Evolutionary conservation across 2,888 invertebrate species (phyloP).

Genomic region (Drosophila aldrichi): DNA sequence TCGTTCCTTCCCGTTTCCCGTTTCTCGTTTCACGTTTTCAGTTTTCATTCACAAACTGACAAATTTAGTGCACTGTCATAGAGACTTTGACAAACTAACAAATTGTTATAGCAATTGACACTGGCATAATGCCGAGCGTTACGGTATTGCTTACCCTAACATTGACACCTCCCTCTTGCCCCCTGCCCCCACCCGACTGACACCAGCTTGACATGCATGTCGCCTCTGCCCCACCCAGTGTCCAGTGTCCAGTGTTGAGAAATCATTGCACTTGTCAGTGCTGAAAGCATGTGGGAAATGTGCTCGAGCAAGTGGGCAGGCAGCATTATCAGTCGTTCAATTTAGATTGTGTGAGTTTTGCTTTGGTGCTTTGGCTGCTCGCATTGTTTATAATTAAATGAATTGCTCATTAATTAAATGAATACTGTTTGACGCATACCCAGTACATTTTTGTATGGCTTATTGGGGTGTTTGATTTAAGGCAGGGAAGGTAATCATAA

Average conservation of each 20-base stretch:
- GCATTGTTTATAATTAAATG: slow-evolving; percentile 77
- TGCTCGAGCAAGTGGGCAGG: slow-evolving; percentile 38
- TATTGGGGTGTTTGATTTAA: neutral
- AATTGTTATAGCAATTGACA: slow-evolving; percentile 74
- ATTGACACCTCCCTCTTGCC: neutral
- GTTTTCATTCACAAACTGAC: slow-evolving; percentile 21
- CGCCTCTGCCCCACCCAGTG: neutral
- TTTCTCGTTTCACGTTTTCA: slow-evolving; percentile 5
- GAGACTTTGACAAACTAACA: slow-evolving; percentile 63
- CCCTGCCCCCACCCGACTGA: neutral
- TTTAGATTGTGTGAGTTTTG: slow-evolving; percentile 53
- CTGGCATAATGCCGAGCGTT: slow-evolving; percentile 45
- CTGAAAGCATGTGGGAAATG: slow-evolving; percentile 47
- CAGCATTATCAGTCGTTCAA: slow-evolving; percentile 56
- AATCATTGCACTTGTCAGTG: slow-evolving; percentile 70
- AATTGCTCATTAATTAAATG: slow-evolving; percentile 79
- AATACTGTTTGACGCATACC: slow-evolving; percentile 34
- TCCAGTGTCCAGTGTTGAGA: slow-evolving; percentile 44
- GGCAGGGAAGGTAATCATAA: neutral
- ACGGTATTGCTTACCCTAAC: slow-evolving; percentile 9
- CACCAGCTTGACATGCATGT: slow-evolving; percentile 13
- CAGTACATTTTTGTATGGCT: neutral
- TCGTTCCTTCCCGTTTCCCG: neutral
- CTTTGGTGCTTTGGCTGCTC: slow-evolving; percentile 47
- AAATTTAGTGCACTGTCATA: slow-evolving; percentile 45